Evolutionary conservation across 2,113 vertebrate genomes (phyloP).

Genomic region (Grammomys surdaster): DNA sequence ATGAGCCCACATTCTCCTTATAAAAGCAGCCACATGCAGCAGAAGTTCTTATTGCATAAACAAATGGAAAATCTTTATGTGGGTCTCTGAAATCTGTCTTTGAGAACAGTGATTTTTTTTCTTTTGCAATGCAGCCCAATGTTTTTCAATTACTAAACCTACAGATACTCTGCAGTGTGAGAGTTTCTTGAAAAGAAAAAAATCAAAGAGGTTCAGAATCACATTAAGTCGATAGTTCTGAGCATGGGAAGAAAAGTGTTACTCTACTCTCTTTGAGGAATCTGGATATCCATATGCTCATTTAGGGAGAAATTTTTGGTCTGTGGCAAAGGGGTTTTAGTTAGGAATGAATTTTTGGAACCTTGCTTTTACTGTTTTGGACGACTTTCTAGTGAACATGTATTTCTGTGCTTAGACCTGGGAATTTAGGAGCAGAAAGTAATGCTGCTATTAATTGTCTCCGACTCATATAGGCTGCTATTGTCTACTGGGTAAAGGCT

Average conservation of each 20-base stretch:
- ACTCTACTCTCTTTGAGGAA: neutral
- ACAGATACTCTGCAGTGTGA: neutral
- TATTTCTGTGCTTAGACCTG: slow-evolving; percentile 73
- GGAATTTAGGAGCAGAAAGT: slow-evolving; percentile 71
- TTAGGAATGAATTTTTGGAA: slow-evolving; percentile 40
- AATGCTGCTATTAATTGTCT: slow-evolving; percentile 73
- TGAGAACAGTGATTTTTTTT: slow-evolving; percentile 49
- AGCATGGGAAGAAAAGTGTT: neutral
- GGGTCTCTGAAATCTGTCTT: slow-evolving; percentile 59
- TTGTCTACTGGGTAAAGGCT: slow-evolving; percentile 78
- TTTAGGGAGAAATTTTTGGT: slow-evolving; percentile 11
- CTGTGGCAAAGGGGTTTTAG: neutral
- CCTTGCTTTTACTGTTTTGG: slow-evolving; percentile 15
- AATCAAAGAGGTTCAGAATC: neutral
- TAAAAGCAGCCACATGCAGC: slow-evolving; percentile 66
- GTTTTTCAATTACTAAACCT: slow-evolving; percentile 49
- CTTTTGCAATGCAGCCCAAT: neutral
- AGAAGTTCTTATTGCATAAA: slow-evolving; percentile 71
- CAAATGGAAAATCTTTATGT: slow-evolving; percentile 72
- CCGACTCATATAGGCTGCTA: slow-evolving; percentile 45
- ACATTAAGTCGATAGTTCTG: slow-evolving; percentile 42
- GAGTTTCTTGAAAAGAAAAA: slow-evolving; percentile 26
- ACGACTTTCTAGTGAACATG: slow-evolving; percentile 60
- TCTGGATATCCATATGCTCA: neutral
- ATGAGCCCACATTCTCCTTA: slow-evolving; percentile 69